Percentiles rank a stretch among this genome's conserved stretches.
Evolutionary conservation across 2,113 vertebrate genomes (phyloP).

Genomic region (Clarias magur): DNA sequence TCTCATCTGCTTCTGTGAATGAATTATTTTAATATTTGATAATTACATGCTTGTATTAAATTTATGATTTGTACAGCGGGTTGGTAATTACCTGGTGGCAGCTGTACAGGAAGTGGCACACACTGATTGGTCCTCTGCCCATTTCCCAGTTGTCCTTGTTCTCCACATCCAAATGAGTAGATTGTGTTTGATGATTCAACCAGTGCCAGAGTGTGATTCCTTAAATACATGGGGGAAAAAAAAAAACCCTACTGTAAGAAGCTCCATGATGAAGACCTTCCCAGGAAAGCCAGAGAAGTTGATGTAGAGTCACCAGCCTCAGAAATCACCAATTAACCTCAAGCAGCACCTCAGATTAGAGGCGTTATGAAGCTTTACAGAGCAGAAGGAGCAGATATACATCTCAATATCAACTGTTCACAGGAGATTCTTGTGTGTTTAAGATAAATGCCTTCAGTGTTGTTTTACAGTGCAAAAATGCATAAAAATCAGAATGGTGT

Average conservation of each 20-base stretch:
- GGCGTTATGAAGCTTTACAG: no score
- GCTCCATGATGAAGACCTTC: no score
- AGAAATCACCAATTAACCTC: no score
- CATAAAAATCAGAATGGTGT: no score
- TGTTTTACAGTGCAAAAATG: no score
- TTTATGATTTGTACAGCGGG: neutral
- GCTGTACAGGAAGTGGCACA: conserved; percentile 59
- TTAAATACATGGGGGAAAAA: conserved; percentile 31
- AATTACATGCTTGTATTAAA: neutral
- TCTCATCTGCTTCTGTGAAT: conserved; percentile 42
- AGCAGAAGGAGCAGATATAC: no score
- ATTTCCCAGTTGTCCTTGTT: conserved; percentile 62
- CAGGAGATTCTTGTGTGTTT: no score
- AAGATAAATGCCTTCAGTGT: no score
- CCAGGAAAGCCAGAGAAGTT: no score
- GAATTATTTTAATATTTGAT: neutral
- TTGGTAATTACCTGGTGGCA: conserved; percentile 41
- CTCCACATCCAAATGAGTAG: conserved; percentile 65
- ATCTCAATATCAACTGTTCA: no score
- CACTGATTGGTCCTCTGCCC: conserved; percentile 43
- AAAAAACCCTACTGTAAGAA: neutral
- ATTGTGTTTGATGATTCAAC: conserved; percentile 47
- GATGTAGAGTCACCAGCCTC: no score
- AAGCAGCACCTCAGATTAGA: no score
- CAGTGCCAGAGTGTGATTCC: conserved; percentile 64